These are phyloP conservation scores for Albula glossodonta DNA, from an alignment of 2,113 vertebrate genomes.

Conservation along the genomic window DNA sequence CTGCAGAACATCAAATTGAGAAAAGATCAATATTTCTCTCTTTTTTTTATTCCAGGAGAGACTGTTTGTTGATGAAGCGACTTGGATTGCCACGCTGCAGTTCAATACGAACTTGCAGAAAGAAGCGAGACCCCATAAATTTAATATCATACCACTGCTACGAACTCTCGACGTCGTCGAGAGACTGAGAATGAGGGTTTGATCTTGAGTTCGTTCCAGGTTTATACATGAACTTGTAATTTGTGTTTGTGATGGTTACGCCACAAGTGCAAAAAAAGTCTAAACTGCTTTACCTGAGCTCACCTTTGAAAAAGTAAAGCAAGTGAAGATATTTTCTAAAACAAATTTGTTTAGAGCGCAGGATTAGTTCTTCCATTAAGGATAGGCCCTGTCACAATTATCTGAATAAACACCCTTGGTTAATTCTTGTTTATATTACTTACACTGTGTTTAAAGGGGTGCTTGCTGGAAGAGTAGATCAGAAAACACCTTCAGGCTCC, in stretches of 20 bases:
- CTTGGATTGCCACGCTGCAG: background rate
- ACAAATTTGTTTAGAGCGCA: background rate
- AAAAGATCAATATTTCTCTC: constrained; percentile 26
- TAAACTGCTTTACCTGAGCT: background rate
- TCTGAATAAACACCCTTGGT: background rate
- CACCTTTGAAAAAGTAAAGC: background rate
- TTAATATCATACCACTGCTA: background rate
- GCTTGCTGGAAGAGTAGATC: background rate
- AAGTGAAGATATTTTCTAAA: background rate
- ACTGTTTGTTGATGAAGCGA: background rate
- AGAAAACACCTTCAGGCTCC: background rate
- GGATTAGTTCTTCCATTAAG: background rate
- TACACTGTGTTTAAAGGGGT: background rate
- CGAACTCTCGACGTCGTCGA: background rate
- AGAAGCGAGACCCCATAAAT: background rate
- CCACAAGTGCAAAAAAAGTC: background rate
- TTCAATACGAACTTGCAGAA: background rate
- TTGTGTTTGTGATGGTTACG: background rate
- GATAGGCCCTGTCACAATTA: background rate
- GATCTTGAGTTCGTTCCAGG: background rate
- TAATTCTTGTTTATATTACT: background rate
- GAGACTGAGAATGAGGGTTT: background rate
- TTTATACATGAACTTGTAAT: background rate
- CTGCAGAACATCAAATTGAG: constrained; percentile 12
- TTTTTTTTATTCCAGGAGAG: constrained; percentile 1